Evolutionary conservation across 2,113 vertebrate genomes (phyloP).

Genomic region (Brachyhypopomus occidentalis): DNA sequence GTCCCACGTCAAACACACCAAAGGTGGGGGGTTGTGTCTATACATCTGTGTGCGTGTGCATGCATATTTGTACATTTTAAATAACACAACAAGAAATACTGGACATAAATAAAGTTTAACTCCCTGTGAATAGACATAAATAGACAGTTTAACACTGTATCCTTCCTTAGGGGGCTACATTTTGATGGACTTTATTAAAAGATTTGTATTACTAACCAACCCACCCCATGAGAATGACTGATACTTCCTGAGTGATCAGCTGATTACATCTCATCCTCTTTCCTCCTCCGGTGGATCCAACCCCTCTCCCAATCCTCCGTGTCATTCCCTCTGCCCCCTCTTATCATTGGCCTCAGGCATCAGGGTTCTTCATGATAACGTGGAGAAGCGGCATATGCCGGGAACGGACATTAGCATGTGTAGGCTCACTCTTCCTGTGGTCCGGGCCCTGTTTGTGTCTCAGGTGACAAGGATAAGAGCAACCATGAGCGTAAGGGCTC

Average conservation of each 20-base stretch:
- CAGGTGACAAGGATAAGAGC: constrained; percentile 66
- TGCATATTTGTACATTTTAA: constrained; percentile 24
- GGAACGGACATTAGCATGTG: too few relatives aligned
- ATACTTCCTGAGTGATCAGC: constrained; percentile 35
- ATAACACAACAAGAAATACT: too few relatives aligned
- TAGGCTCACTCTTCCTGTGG: not conserved
- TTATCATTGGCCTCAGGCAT: not conserved
- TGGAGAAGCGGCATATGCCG: too few relatives aligned
- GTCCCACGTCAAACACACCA: constrained; percentile 57
- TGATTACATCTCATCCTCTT: constrained; percentile 41
- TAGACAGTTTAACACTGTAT: too few relatives aligned
- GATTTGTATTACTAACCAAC: constrained; percentile 27
- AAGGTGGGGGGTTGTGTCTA: constrained; percentile 4
- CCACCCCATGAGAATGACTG: constrained; percentile 50
- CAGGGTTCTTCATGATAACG: not conserved
- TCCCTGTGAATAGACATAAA: too few relatives aligned
- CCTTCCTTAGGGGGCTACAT: too few relatives aligned
- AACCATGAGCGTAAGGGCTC: constrained; percentile 58
- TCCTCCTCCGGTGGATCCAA: not conserved
- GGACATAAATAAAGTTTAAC: not conserved
- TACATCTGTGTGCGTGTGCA: constrained; percentile 11
- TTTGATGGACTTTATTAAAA: too few relatives aligned
- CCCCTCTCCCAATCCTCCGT: not conserved
- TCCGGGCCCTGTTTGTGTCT: not conserved
- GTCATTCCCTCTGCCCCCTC: not conserved